Base-by-base conservation (phyloP, 2,888 invertebrate genomes). In the Orthonychiurus folsomi region DNA sequence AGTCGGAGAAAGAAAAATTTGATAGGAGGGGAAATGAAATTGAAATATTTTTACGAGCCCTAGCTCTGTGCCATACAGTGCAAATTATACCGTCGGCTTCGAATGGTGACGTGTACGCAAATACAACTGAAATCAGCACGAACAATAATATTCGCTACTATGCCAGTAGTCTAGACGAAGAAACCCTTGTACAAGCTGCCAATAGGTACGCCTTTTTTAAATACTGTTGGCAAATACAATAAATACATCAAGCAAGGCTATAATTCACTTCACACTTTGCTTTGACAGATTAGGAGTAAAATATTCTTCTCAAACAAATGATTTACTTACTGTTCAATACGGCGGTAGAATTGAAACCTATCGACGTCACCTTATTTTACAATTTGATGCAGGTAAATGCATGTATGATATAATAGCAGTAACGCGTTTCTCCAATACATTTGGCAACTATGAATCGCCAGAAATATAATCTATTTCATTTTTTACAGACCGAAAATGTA, bases 151-250 rank as follows among this genome's bases (percentile, higher is more conserved):
- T 59, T 1, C 55, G 66, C 56, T 86, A 85, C 73, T 86, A 89
- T 78, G 89, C 89, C 5, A 87, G 90, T 25, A 93, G 93, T 74
- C 93, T 94, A 0, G 94, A 95, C 77, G 94, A 94, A 76, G 93
- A 93, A 73, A 92, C 94, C 0, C 78, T 95, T 20, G 88, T 94
- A 0, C 91, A 92, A 76, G 91, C 90, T 1, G 88, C 89, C 20
- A 86, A 87, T 63, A 84, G 87, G 78, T 83, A 27, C n/a, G n/a
- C n/a, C n/a, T n/a, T n/a, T n/a, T 60, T 24, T 48, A 18, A 25
- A 9, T 18, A 12, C 47, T 12, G 21, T 47, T 21, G 15, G 3
- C 3, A 59, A 3, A 12, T 50, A 26, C 26, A 37, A 48, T 59
- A n/a, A 50, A 52, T 2, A 24, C 48, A 52, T n/a, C 9, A 12